phyloP scores from a whole-genome alignment of 2,888 invertebrate genomes.

The Drosophila kokeensis region DNA sequence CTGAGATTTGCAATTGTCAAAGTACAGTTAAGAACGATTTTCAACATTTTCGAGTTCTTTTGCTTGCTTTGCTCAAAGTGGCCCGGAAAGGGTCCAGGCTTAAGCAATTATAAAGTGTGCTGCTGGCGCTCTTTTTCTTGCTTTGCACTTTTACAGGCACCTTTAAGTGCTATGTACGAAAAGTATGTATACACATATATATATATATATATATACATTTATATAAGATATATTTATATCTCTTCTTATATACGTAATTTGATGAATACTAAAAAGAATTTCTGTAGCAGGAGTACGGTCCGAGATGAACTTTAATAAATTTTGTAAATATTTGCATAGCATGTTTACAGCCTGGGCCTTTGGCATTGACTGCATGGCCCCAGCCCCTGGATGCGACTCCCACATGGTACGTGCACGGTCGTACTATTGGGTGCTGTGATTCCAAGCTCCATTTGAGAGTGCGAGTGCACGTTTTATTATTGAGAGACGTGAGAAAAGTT shows the following conservation, averaged over 20 bases:
- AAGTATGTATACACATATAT: background rate
- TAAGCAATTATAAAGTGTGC: constrained; percentile 56
- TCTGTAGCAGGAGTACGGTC: constrained; percentile 36
- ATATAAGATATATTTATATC: background rate
- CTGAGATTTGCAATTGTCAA: constrained; percentile 45
- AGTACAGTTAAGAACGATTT: constrained; percentile 34
- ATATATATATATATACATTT: background rate
- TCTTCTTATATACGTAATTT: constrained; percentile 26
- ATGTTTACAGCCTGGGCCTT: constrained; percentile 63
- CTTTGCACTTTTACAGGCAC: constrained; percentile 44
- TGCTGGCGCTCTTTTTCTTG: constrained; percentile 35
- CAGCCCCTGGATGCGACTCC: constrained; percentile 29
- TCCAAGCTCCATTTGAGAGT: constrained; percentile 48
- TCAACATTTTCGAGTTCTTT: constrained; percentile 26
- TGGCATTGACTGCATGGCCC: constrained; percentile 42
- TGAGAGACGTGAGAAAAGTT: constrained; percentile 71
- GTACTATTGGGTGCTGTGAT: constrained; percentile 63
- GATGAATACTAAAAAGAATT: constrained; percentile 40
- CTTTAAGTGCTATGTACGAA: constrained; percentile 35
- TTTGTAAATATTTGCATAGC: constrained; percentile 71
- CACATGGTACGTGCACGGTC: constrained; percentile 55
- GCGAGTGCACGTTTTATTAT: constrained; percentile 74
- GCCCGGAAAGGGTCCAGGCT: constrained; percentile 29
- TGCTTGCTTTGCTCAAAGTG: constrained; percentile 6
- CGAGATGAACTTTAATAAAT: constrained; percentile 70